Evolutionary conservation across 2,797 vertebrate genomes (phyloP).

Genomic region (Craterocephalus amniculus): DNA sequence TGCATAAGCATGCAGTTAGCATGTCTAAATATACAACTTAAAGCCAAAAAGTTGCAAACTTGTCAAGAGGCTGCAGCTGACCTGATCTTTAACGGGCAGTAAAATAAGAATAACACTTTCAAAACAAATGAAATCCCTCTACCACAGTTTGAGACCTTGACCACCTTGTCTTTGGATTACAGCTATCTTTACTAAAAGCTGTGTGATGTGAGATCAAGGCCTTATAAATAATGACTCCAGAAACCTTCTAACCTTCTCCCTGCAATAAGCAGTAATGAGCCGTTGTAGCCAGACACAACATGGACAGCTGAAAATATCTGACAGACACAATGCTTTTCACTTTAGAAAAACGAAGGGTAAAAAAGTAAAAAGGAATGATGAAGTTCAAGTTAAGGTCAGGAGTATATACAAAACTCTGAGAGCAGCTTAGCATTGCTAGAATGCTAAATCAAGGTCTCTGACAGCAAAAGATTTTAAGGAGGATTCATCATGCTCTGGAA

Average conservation of each 20-base stretch:
- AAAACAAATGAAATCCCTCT: not conserved
- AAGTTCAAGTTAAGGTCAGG: not conserved
- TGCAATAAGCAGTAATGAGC: not conserved
- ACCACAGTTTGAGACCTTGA: not conserved
- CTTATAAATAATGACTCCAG: not conserved
- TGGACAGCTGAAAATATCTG: not conserved
- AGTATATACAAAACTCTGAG: not conserved
- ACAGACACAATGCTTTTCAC: not conserved
- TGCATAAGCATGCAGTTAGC: not conserved
- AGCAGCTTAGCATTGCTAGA: not conserved
- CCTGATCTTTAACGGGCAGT: not conserved
- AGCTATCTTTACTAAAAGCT: not conserved
- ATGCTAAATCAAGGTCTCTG: not conserved
- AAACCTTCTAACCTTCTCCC: not conserved
- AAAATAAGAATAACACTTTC: not conserved
- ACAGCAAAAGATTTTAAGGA: not conserved
- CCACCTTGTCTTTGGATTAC: not conserved
- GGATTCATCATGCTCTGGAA: conserved; percentile 2
- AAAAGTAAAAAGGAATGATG: not conserved
- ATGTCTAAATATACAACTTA: too few relatives aligned
- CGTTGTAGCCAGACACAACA: not conserved
- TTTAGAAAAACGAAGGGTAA: not conserved
- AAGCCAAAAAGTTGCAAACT: too few relatives aligned
- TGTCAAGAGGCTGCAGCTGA: not conserved
- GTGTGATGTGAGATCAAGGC: not conserved